Evolutionary conservation across 2,113 vertebrate species (phyloP).

Genomic region (Cyanocitta stelleri): DNA sequence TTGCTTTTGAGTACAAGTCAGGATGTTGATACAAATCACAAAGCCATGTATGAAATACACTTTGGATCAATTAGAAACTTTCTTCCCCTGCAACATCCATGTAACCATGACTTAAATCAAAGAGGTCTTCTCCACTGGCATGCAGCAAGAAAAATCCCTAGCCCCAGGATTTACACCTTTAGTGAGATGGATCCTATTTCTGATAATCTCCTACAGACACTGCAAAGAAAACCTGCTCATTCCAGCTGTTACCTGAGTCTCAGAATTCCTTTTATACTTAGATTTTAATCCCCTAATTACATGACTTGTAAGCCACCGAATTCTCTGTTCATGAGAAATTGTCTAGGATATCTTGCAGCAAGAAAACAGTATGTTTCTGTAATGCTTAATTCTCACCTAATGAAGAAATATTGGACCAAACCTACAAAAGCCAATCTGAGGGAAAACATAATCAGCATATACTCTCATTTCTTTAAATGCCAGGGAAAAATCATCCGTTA

Average conservation of each 20-base stretch:
- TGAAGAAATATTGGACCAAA: neutral
- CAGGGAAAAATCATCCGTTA: neutral
- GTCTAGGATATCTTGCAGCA: neutral
- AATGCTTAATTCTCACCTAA: neutral
- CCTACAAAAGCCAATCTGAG: neutral
- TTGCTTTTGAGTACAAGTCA: neutral
- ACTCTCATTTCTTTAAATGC: neutral
- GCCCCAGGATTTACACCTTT: neutral
- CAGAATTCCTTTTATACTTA: neutral
- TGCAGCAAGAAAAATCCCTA: neutral
- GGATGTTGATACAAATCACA: neutral
- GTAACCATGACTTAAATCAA: neutral
- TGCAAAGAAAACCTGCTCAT: neutral
- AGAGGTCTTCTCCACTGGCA: neutral
- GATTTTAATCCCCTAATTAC: slow-evolving; percentile 43
- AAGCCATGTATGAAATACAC: neutral
- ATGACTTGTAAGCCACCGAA: neutral
- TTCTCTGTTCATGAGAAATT: neutral
- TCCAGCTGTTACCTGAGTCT: neutral
- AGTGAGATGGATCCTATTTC: neutral
- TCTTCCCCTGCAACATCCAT: neutral
- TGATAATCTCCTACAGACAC: neutral
- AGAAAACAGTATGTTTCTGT: neutral
- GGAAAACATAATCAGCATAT: slow-evolving; percentile 6
- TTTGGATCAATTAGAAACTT: neutral